A percentile compares a stretch with the other conserved stretches of the same genome.
Conservation (phyloP, 2,797 vertebrate species). For the Hipposideros larvatus region DNA sequence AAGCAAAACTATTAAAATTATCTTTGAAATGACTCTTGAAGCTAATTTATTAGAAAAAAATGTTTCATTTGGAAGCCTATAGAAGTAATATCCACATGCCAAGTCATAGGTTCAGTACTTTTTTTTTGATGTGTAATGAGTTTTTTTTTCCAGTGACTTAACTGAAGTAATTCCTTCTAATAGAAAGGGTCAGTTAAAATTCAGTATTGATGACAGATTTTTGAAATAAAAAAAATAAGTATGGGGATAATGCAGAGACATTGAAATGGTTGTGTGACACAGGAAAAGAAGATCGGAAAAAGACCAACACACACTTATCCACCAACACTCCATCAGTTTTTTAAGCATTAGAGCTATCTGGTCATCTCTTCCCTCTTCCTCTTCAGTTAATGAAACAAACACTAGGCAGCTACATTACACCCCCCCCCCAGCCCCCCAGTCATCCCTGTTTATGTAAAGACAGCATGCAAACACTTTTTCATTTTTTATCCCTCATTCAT, state of each 20-base stretch:
- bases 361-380: neutral
- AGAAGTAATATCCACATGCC: constrained; percentile 70
- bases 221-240: neutral
- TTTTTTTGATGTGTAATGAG: neutral
- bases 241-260: neutral
- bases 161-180: constrained; percentile 37
- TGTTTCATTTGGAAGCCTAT: constrained; percentile 41
- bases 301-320: neutral
- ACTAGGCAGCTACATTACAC: constrained; percentile 61
- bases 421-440: neutral
- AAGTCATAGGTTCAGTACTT: constrained; percentile 37
- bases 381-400: neutral
- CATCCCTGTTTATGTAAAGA: constrained; percentile 37
- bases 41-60: constrained; percentile 71
- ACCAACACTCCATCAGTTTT: neutral
- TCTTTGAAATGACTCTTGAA: constrained; percentile 69
- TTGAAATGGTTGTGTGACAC: neutral
- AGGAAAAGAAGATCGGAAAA: neutral
- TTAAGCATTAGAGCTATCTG: neutral
- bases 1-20: constrained; percentile 77
- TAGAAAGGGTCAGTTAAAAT: constrained; percentile 54
- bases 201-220: constrained; percentile 56
- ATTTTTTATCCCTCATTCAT: neutral
- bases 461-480: neutral
- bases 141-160: constrained; percentile 29